Evolutionary conservation across 2,797 vertebrate genomes (phyloP), one percentile per base, ranked within the genome.

Genomic region (Manis crassicaudata): DNA sequence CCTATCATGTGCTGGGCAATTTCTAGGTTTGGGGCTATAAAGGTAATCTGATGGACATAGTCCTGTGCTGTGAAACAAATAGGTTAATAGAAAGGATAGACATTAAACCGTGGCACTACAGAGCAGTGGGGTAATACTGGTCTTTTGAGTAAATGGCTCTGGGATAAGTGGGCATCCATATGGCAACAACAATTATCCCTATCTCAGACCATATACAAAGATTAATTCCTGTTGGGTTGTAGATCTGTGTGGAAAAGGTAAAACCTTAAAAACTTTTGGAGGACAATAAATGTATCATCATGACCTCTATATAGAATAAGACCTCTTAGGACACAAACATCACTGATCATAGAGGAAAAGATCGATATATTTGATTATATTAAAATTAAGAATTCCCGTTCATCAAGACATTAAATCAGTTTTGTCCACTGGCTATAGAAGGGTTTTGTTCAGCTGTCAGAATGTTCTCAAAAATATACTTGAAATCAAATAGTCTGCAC

Each of bases 221-320:
- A 29, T 60, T 81, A 83, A 83, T 80, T 94, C 18, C 27, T 67
- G 10, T 77, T 82, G 23, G 32, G 27, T 82, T 70, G 23, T 21
- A 87, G 76, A 94, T 52, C 32, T 88, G 75, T 88, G 12, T 50
- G 11, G 67, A 29, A 92, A 93, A 91, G 68, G 40, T n/a, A 84
- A 94, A 83, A 77, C 23, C 46, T 88, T 65, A 82, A 87, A 96
- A 46, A 63, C 23, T 85, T 90, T 11, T 72, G 35, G 23, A 91
- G 65, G n/a, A 85, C n/a, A 68, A 1, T 32, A 85, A 35, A 77
- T 46, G 37, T 81, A 62, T 35, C 11, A 50, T 81, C 68, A 75
- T 81, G 23, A 80, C 43, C 90, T 87, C 81, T 60, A 6, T 29
- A 62, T 17, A 95, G 13, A 80, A 21, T 67, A 85, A 46, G 52